Evolutionary conservation across 2,797 vertebrate genomes (phyloP).

Genomic region (Darevskia mixta): DNA sequence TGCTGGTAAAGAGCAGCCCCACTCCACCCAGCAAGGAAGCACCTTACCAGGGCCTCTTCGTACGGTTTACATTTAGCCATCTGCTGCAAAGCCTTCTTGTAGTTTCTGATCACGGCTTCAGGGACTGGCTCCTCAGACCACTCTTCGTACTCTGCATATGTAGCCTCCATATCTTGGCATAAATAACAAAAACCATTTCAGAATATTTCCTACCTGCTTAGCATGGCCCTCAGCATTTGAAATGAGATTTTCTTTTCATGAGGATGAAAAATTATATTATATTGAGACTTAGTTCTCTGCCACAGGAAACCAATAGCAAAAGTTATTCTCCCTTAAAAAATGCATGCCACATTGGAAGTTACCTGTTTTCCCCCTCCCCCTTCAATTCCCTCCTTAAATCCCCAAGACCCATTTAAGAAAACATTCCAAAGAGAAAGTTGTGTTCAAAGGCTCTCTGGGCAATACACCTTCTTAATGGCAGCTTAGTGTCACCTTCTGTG

Average conservation of each 20-base stretch:
- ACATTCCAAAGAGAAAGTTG: neutral
- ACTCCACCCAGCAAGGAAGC: neutral
- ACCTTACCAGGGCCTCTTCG: conserved; percentile 91
- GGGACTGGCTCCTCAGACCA: conserved; percentile 92
- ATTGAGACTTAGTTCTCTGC: neutral
- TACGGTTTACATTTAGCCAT: conserved; percentile 87
- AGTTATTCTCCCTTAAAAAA: no score
- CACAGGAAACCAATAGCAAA: neutral
- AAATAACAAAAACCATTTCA: neutral
- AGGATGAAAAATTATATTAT: neutral
- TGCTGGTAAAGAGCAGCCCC: no score
- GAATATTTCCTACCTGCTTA: neutral
- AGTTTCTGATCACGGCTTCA: conserved; percentile 82
- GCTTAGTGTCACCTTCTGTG: neutral
- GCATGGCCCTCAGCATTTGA: neutral
- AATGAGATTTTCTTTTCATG: neutral
- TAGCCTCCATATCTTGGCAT: conserved; percentile 90
- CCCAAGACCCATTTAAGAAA: neutral
- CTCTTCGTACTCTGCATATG: conserved; percentile 92
- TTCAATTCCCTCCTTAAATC: no score
- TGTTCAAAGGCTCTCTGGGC: neutral
- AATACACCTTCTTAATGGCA: no score
- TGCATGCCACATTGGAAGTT: no score
- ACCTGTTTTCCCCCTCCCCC: no score
- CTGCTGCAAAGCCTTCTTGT: conserved; percentile 88